Evolutionary conservation across 2,113 vertebrate species (phyloP).

Genomic region (Ammodytes dubius): DNA sequence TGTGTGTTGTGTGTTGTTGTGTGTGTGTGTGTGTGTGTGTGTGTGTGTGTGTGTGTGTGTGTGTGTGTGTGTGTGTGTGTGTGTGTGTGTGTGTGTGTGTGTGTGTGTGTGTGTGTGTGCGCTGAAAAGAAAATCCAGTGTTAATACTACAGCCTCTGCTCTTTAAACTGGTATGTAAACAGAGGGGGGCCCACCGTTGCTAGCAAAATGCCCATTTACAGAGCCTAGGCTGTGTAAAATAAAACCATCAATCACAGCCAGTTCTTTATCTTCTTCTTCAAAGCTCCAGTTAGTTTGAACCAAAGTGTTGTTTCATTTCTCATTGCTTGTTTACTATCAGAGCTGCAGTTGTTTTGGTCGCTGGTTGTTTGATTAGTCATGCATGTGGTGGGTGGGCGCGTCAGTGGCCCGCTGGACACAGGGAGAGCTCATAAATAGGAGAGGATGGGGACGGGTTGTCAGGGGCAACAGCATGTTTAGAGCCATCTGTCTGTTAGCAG

Average conservation of each 20-base stretch:
- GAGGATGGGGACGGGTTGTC: slow-evolving; percentile 62
- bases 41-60: too few relatives aligned
- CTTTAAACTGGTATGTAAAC: too few relatives aligned
- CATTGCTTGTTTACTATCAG: slow-evolving; percentile 4
- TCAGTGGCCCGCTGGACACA: slow-evolving; percentile 41
- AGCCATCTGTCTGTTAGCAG: slow-evolving; percentile 52
- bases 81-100: too few relatives aligned
- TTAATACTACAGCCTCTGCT: too few relatives aligned
- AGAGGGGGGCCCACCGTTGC: too few relatives aligned
- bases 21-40: too few relatives aligned
- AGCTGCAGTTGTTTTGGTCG: not conserved
- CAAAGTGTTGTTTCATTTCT: not conserved
- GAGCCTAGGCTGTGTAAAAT: too few relatives aligned
- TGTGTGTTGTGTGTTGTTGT: too few relatives aligned
- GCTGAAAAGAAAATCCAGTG: too few relatives aligned
- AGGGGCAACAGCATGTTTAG: slow-evolving; percentile 76
- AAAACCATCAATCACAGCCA: not conserved
- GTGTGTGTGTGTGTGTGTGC: too few relatives aligned
- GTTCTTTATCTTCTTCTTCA: not conserved
- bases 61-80: too few relatives aligned
- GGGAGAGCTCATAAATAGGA: slow-evolving; percentile 65
- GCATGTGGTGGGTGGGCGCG: slow-evolving; percentile 54
- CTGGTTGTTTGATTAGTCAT: slow-evolving; percentile 62
- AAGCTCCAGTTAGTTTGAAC: not conserved
- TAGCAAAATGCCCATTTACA: too few relatives aligned